These are phyloP conservation scores for Callocephalon fimbriatum DNA, from an alignment of 2,113 vertebrate species.

Conservation along the genomic window DNA sequence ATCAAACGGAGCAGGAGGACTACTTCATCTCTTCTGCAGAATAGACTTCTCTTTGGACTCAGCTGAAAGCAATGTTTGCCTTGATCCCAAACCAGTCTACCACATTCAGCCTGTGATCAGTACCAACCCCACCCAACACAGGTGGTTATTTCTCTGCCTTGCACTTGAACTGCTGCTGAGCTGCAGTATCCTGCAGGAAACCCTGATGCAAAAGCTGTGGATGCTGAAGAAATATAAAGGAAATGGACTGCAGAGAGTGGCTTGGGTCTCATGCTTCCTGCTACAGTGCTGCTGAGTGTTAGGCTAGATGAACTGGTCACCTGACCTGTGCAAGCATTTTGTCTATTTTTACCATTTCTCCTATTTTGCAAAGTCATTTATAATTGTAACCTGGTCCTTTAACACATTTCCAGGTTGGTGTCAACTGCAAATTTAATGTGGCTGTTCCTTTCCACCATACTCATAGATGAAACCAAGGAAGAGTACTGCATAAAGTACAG, in stretches of 20 bases:
- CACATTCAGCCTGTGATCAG: background rate
- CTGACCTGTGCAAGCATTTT: background rate
- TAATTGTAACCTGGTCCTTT: background rate
- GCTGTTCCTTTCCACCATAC: background rate
- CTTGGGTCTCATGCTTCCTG: background rate
- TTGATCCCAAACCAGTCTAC: background rate
- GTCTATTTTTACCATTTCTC: background rate
- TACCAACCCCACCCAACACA: rapidly evolving
- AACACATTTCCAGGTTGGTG: background rate
- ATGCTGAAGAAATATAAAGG: background rate
- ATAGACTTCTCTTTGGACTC: background rate
- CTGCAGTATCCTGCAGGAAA: background rate
- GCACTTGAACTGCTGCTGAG: rapidly evolving
- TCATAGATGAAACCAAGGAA: background rate
- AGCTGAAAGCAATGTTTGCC: background rate
- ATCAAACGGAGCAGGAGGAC: background rate
- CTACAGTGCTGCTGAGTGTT: background rate
- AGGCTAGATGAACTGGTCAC: background rate
- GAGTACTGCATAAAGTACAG: background rate
- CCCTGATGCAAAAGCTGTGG: background rate
- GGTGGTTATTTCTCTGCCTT: background rate
- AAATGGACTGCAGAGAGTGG: background rate
- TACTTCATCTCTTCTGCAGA: background rate
- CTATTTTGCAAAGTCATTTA: background rate
- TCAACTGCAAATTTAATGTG: background rate